Evolutionary conservation across 2,888 invertebrate species (phyloP), one percentile per base, ranked within the genome.

Genomic region (Conops quadrifasciatus): DNA sequence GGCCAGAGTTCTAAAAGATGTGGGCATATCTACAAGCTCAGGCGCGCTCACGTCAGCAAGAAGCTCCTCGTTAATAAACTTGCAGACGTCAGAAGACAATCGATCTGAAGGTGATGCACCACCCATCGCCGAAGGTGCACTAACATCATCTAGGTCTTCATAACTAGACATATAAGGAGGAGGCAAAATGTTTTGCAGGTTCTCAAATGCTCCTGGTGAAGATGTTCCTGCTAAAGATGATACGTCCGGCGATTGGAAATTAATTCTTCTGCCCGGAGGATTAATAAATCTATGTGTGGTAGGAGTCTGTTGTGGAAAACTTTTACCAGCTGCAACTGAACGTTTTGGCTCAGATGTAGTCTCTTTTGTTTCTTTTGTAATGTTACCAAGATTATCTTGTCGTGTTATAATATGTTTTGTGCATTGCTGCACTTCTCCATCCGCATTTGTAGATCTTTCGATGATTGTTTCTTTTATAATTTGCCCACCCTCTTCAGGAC

Each of bases 361-460:
- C 51, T 74, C 49, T 7, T 19, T 69, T 21, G 58, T 51, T 53
- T 73, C 65, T 1, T 36, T 67, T 64, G 70, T 71, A 15, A 73
- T 70, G 70, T 76, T 74, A 16, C 74, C 74, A 58, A 51, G 66
- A 51, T 45, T 51, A 63, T 75, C 75, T 7, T 71, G 73, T 65
- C 66, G 73, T n/a, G 73, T 74, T 67, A 73, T 71, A 2, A 74
- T 64, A 51, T 74, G 69, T 30, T 66, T 67, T 24, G 65, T 72
- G 7, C 67, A 70, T 11, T 64, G 73, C 21, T 60, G 62, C 13
- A 71, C 36, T 63, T 72, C 73, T 4, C 73, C 75, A 2, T 74
- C 70, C 45, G 73, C 70, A 15, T 74, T 67, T 7, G 19, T 66
- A 0, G 73, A 72, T 7, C 51, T 65, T 71, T 75, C 72, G 11